phyloP scores from a whole-genome alignment of 2,797 vertebrate genomes.

The Sebastes iracundus region DNA sequence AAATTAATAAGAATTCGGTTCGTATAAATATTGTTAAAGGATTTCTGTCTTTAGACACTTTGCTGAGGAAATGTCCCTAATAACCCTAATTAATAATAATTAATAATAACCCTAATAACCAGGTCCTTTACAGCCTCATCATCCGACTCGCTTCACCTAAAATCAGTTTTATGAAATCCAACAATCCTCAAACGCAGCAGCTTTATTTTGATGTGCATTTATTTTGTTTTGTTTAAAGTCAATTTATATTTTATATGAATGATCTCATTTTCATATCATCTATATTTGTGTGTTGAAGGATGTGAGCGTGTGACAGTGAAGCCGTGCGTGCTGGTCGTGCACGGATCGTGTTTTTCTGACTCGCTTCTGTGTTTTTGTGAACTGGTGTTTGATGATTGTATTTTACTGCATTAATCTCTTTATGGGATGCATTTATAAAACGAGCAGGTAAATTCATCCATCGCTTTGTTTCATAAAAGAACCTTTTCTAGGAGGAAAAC shows the following conservation, averaged over 20 bases:
- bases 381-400: slow-evolving; percentile 79
- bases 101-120: no score
- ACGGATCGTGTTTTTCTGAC: slow-evolving; percentile 73
- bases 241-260: slow-evolving; percentile 66
- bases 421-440: slow-evolving; percentile 87
- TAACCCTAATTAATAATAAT: no score
- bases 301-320: slow-evolving; percentile 73
- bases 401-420: slow-evolving; percentile 84
- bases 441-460: slow-evolving; percentile 78
- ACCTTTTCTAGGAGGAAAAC: slow-evolving; percentile 46
- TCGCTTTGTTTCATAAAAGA: slow-evolving; percentile 78
- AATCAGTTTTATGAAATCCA: slow-evolving; percentile 16
- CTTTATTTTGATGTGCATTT: slow-evolving; percentile 41
- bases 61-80: not conserved
- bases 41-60: slow-evolving; percentile 15
- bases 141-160: slow-evolving; percentile 18
- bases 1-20: slow-evolving; percentile 11
- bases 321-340: slow-evolving; percentile 96
- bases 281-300: slow-evolving; percentile 33
- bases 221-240: slow-evolving; percentile 70
- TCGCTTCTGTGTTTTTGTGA: slow-evolving; percentile 73
- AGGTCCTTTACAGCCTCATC: not conserved
- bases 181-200: slow-evolving; percentile 29
- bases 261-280: slow-evolving; percentile 87
- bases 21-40: slow-evolving; percentile 9